A percentile compares a stretch with the other conserved stretches of the same genome.
Conservation (phyloP, 1,140 invertebrate genomes). For the Dysdera silvatica region DNA sequence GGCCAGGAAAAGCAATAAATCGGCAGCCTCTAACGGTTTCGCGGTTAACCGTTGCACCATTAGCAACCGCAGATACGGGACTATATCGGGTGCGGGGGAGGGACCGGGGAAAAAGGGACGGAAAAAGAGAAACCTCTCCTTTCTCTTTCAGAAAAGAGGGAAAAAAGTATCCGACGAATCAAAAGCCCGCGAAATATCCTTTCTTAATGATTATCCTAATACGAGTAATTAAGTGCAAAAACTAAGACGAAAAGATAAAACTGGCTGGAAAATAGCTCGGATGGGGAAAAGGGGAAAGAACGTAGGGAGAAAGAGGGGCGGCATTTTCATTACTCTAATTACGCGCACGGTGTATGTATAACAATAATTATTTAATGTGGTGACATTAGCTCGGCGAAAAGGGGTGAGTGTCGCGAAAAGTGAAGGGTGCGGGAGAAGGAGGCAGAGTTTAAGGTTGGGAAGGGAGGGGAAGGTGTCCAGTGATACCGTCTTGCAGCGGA, state of each 20-base stretch:
- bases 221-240: constrained; percentile 28
- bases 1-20: too few relatives aligned
- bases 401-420: neutral
- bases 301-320: neutral
- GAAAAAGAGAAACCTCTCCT: neutral
- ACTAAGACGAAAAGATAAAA: constrained; percentile 29
- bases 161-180: too few relatives aligned
- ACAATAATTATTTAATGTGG: constrained; percentile 32
- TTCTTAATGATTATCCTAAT: constrained; percentile 30
- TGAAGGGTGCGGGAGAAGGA: neutral
- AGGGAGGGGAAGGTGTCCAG: too few relatives aligned
- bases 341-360: constrained; percentile 22
- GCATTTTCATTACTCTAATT: constrained; percentile 31
- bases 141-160: too few relatives aligned
- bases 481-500: too few relatives aligned
- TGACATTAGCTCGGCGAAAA: constrained; percentile 13
- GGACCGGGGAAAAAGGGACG: neutral
- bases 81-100: too few relatives aligned
- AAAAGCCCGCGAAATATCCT: too few relatives aligned
- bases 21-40: too few relatives aligned
- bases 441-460: too few relatives aligned
- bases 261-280: neutral
- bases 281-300: neutral
- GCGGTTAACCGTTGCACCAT: too few relatives aligned
- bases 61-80: too few relatives aligned